phyloP scores from a whole-genome alignment of 2,797 vertebrate species.

The Microtus agrestis region DNA sequence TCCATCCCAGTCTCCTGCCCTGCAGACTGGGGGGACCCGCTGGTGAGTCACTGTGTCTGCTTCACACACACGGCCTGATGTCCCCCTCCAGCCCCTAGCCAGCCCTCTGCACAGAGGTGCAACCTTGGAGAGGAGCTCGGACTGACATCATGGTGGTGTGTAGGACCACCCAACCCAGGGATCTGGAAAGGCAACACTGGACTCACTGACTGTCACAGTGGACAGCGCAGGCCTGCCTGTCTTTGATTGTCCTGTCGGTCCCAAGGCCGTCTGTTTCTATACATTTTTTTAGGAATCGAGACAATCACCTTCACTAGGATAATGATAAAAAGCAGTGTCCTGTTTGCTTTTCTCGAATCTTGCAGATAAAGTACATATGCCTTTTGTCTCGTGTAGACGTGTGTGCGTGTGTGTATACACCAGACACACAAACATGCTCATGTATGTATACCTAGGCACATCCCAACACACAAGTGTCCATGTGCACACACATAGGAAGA shows the following conservation, averaged over 20 bases:
- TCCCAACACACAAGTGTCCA: background rate
- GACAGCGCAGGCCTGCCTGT: background rate
- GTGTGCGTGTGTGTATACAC: background rate
- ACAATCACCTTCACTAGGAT: background rate
- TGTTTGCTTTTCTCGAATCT: background rate
- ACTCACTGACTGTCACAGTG: background rate
- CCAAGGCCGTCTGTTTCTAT: background rate
- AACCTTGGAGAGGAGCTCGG: slow-evolving; percentile 58
- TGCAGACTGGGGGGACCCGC: background rate
- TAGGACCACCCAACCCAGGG: rapidly evolving
- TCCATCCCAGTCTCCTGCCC: background rate
- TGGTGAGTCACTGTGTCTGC: background rate
- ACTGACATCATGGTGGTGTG: slow-evolving; percentile 10
- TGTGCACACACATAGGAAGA: background rate
- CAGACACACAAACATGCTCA: background rate
- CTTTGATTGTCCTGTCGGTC: background rate
- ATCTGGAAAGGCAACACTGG: background rate
- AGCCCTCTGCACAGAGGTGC: background rate
- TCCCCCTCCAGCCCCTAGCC: background rate
- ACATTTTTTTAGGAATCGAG: background rate
- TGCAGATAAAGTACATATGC: background rate
- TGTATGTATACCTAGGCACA: background rate
- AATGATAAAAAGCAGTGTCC: background rate
- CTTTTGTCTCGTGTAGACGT: background rate
- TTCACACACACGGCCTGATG: background rate